Percentiles rank a stretch among this genome's conserved stretches.
Evolutionary conservation across 2,888 invertebrate genomes (phyloP).

Genomic region (Torymus aiolomorphi): DNA sequence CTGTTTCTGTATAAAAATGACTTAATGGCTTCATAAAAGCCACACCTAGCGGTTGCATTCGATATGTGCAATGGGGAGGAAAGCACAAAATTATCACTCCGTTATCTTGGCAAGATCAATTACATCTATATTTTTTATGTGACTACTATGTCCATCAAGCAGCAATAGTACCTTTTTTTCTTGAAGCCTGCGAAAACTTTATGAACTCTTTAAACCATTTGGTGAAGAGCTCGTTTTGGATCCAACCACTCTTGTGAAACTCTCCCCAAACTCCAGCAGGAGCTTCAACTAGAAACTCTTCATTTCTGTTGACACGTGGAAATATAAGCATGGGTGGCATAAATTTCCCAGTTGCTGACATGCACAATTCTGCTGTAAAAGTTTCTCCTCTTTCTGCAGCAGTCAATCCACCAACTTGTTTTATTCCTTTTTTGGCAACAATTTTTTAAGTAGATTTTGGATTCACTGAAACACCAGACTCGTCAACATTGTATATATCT

Average conservation of each 20-base stretch:
- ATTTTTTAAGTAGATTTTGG: constrained; percentile 63
- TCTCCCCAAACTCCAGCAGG: constrained; percentile 38
- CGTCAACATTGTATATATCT: constrained; percentile 64
- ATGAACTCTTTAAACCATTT: constrained; percentile 72
- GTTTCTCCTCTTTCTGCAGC: constrained; percentile 65
- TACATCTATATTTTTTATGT: constrained; percentile 67
- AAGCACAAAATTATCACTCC: constrained; percentile 68
- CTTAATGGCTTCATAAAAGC: constrained; percentile 63
- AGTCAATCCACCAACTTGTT: constrained; percentile 63
- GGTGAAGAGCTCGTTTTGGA: constrained; percentile 1
- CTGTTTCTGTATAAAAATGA: constrained; percentile 60
- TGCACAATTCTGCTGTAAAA: constrained; percentile 64
- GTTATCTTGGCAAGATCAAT: constrained; percentile 62
- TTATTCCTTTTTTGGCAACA: constrained; percentile 62
- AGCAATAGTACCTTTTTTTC: constrained; percentile 67
- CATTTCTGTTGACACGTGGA: constrained; percentile 43
- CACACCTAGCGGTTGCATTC: constrained; percentile 64
- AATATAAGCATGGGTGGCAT: constrained; percentile 36
- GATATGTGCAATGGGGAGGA: constrained; percentile 65
- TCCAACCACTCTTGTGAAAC: constrained; percentile 52
- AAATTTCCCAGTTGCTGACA: constrained; percentile 61
- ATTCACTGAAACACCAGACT: constrained; percentile 65
- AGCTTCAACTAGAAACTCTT: neutral
- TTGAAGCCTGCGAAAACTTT: constrained; percentile 56
- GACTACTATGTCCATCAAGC: constrained; percentile 69